These are phyloP conservation scores for Caenorhabditis afra DNA, from an alignment of 2,888 invertebrate genomes.

Conservation along the genomic window DNA sequence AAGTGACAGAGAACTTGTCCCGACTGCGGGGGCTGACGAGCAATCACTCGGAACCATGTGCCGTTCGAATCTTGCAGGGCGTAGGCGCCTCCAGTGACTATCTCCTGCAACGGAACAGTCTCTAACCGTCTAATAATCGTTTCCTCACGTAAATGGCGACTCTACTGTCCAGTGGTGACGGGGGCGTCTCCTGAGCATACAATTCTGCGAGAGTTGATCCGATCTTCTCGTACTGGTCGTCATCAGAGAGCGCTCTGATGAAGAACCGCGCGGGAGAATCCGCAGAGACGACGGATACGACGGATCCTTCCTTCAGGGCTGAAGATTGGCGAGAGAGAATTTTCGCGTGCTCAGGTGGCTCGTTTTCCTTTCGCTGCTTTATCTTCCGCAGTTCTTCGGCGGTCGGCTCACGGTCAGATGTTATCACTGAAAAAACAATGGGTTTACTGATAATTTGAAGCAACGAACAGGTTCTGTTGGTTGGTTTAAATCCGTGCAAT, in stretches of 20 bases:
- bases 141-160: slow-evolving; percentile 66
- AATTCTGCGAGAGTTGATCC: slow-evolving; percentile 50
- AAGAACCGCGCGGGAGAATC: slow-evolving; percentile 36
- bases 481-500: not conserved
- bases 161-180: slow-evolving; percentile 52
- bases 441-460: too few species aligned
- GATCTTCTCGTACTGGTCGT: slow-evolving; percentile 57
- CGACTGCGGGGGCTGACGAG: slow-evolving; percentile 61
- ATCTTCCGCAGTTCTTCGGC: slow-evolving; percentile 58
- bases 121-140: not conserved
- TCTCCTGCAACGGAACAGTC: slow-evolving; percentile 58
- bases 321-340: slow-evolving; percentile 34
- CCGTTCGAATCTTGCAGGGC: slow-evolving; percentile 69
- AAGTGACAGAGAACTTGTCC: slow-evolving; percentile 68
- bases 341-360: slow-evolving; percentile 64
- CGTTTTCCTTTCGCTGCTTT: slow-evolving; percentile 65
- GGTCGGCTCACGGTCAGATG: slow-evolving; percentile 53
- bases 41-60: slow-evolving; percentile 68
- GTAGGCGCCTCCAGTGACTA: slow-evolving; percentile 67
- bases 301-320: slow-evolving; percentile 28
- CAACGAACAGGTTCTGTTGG: too few species aligned
- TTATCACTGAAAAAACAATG: slow-evolving; percentile 31
- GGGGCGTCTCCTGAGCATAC: slow-evolving; percentile 53
- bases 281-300: slow-evolving; percentile 46
- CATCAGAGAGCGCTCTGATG: slow-evolving; percentile 52